Evolutionary conservation across 2,113 vertebrate genomes (phyloP).

Genomic region (Pseudopodoces humilis): DNA sequence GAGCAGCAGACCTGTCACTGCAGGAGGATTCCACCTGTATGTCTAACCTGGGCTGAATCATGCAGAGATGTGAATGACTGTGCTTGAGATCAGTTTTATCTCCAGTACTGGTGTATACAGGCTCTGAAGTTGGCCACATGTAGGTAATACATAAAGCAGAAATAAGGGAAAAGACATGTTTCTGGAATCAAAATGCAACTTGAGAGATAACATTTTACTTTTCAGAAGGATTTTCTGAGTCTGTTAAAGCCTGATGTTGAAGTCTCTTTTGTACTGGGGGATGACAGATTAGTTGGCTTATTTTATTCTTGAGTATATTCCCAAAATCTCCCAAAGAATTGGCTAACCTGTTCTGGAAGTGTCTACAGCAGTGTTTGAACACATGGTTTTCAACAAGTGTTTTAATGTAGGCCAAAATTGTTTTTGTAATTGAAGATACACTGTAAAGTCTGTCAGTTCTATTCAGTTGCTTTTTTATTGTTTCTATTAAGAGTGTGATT

Average conservation of each 20-base stretch:
- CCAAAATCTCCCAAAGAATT: not conserved
- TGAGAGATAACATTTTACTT: not conserved
- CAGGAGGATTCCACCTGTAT: not conserved
- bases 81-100: not conserved
- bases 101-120: not conserved
- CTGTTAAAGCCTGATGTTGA: not conserved
- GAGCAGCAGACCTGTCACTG: not conserved
- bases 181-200: not conserved
- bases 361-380: not conserved
- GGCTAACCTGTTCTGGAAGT: not conserved
- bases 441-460: not conserved
- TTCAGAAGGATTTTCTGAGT: not conserved
- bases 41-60: not conserved
- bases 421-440: not conserved
- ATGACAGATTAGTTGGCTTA: not conserved
- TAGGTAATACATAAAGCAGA: not conserved
- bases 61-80: not conserved
- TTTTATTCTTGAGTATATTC: not conserved
- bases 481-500: not conserved
- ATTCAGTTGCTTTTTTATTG: not conserved
- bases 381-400: not conserved
- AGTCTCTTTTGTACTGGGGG: not conserved
- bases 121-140: not conserved
- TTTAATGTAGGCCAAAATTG: not conserved
- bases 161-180: not conserved